These are phyloP conservation scores for Scomber colias DNA, from an alignment of 2,113 vertebrate genomes.

Conservation along the genomic window DNA sequence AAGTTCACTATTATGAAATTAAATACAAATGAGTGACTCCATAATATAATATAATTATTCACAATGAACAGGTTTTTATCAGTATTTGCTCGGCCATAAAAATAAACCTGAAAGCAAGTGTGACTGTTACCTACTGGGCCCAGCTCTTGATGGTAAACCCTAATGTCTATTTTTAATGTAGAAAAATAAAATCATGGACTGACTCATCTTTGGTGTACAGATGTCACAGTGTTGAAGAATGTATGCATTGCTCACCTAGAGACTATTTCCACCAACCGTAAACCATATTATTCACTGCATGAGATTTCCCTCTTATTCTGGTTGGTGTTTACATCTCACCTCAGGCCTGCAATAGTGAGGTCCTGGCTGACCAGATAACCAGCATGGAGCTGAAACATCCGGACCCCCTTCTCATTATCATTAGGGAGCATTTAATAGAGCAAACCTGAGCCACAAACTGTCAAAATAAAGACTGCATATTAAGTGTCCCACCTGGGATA, in stretches of 20 bases:
- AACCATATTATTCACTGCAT: neutral
- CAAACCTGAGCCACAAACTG: too few species aligned
- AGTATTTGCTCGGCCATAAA: neutral
- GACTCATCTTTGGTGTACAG: neutral
- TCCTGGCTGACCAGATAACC: neutral
- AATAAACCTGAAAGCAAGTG: neutral
- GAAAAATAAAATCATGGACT: neutral
- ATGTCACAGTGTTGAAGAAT: neutral
- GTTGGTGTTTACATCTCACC: neutral
- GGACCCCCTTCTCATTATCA: neutral
- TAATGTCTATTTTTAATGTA: too few species aligned
- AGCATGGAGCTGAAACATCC: neutral
- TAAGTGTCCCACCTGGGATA: too few species aligned
- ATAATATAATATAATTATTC: too few species aligned
- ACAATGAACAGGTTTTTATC: neutral
- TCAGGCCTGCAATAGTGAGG: neutral
- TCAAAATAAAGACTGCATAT: too few species aligned
- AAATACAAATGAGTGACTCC: too few species aligned
- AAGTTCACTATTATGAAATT: too few species aligned
- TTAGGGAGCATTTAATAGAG: too few species aligned
- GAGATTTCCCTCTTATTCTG: neutral
- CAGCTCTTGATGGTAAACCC: too few species aligned
- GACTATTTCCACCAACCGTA: neutral
- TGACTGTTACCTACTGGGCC: too few species aligned
- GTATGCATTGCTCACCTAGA: neutral